phyloP scores from a whole-genome alignment of 1,140 invertebrate species.

The Temnothorax nylanderi region DNA sequence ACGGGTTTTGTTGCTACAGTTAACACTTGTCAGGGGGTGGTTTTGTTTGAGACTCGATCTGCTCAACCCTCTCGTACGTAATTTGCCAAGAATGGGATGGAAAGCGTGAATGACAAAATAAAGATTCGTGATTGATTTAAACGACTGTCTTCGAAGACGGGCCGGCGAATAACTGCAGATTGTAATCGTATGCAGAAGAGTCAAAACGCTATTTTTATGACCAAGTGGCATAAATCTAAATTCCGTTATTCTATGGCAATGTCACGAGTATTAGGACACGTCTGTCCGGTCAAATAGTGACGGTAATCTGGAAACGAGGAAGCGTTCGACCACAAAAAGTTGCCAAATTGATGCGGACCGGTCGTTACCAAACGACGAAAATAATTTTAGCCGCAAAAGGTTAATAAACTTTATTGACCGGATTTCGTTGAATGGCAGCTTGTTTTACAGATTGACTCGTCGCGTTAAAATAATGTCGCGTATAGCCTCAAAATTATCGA shows the following conservation, averaged over 20 bases:
- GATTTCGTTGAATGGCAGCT: conserved; percentile 38
- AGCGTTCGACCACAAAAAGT: conserved; percentile 61
- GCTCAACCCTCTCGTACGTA: conserved; percentile 14
- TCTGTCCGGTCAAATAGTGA: conserved; percentile 17
- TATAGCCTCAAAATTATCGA: conserved; percentile 35
- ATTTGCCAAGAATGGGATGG: conserved; percentile 11
- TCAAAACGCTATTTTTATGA: background rate
- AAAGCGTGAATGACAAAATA: background rate
- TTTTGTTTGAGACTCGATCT: conserved; percentile 49
- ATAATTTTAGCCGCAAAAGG: conserved; percentile 45
- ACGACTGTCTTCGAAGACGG: background rate
- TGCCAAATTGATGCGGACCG: conserved; percentile 58
- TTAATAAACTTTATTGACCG: conserved; percentile 53
- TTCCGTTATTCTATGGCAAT: background rate
- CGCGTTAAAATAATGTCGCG: conserved; percentile 42
- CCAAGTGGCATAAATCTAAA: background rate
- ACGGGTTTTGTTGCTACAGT: conserved; percentile 71
- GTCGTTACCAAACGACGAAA: conserved; percentile 45
- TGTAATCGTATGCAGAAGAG: background rate
- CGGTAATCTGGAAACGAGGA: conserved; percentile 55
- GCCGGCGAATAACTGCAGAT: background rate
- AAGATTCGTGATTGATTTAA: conserved; percentile 12
- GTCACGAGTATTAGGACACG: conserved; percentile 2
- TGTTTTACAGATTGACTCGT: conserved; percentile 57
- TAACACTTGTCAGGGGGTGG: conserved; percentile 70